phyloP scores from a whole-genome alignment of 2,888 invertebrate species.

The Volucella bombylans region DNA sequence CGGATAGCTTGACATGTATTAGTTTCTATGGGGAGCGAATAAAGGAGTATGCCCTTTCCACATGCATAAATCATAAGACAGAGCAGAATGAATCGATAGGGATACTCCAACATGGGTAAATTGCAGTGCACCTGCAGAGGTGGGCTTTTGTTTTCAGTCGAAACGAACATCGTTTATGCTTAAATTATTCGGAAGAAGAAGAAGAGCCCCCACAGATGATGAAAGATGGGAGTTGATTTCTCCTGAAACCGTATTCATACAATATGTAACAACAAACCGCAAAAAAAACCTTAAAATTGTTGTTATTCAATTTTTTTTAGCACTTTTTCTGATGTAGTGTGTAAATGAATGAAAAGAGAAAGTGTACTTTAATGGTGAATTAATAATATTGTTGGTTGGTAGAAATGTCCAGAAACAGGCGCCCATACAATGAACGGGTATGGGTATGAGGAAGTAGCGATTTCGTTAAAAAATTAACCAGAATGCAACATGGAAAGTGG shows the following conservation, averaged over 20 bases:
- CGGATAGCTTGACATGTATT: slow-evolving; percentile 24
- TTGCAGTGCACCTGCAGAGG: not conserved
- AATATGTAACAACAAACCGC: slow-evolving; percentile 29
- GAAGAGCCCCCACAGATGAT: no score
- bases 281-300: slow-evolving; percentile 15
- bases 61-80: slow-evolving; percentile 26
- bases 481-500: not conserved
- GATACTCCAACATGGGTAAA: slow-evolving; percentile 18
- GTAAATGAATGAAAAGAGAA: slow-evolving; percentile 76
- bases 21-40: slow-evolving; percentile 4
- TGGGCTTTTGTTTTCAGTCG: not conserved
- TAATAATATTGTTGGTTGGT: slow-evolving; percentile 31
- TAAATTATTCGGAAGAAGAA: slow-evolving; percentile 6
- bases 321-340: slow-evolving; percentile 49
- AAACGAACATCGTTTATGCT: slow-evolving; percentile 24
- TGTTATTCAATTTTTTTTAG: slow-evolving; percentile 46
- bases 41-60: not conserved
- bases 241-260: not conserved
- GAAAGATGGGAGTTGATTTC: slow-evolving; percentile 3
- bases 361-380: slow-evolving; percentile 74
- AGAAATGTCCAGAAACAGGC: not conserved
- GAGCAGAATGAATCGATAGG: slow-evolving; percentile 33
- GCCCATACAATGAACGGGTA: not conserved
- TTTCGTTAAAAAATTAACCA: not conserved
- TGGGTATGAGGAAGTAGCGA: not conserved